Conservation (phyloP, 2,888 invertebrate genomes). For the Lepidochitona cinerea region DNA sequence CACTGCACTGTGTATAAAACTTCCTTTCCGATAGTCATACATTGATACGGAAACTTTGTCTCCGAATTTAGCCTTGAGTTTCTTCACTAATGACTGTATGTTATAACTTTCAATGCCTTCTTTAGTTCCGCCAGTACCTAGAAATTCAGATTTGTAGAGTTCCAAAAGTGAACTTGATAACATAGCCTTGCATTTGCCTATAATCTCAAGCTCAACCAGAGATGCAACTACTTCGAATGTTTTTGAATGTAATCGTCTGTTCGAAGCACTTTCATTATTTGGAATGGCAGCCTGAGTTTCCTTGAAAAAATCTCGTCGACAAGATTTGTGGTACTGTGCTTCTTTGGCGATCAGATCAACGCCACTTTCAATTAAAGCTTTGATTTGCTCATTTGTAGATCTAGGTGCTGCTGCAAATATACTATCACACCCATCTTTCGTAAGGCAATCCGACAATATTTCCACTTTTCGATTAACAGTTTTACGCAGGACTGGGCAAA, state of each 20-base stretch:
- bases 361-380: too few relatives aligned
- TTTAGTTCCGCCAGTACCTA: conserved; percentile 1
- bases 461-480: neutral
- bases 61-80: too few relatives aligned
- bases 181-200: too few relatives aligned
- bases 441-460: neutral
- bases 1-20: neutral
- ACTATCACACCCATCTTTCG: neutral
- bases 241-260: too few relatives aligned
- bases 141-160: conserved; percentile 10
- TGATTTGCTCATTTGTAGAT: too few relatives aligned
- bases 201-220: too few relatives aligned
- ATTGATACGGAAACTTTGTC: neutral
- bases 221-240: too few relatives aligned
- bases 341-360: too few relatives aligned
- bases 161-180: neutral
- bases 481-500: conserved; percentile 1
- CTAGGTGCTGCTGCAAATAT: neutral
- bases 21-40: conserved; percentile 1
- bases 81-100: too few relatives aligned
- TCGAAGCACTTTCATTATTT: neutral
- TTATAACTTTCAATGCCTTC: neutral
- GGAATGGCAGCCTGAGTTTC: too few relatives aligned
- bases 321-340: conserved; percentile 12
- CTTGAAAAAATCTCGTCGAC: too few relatives aligned